phyloP scores from a whole-genome alignment of 2,797 vertebrate genomes.

The Enteromius radiatus region DNA sequence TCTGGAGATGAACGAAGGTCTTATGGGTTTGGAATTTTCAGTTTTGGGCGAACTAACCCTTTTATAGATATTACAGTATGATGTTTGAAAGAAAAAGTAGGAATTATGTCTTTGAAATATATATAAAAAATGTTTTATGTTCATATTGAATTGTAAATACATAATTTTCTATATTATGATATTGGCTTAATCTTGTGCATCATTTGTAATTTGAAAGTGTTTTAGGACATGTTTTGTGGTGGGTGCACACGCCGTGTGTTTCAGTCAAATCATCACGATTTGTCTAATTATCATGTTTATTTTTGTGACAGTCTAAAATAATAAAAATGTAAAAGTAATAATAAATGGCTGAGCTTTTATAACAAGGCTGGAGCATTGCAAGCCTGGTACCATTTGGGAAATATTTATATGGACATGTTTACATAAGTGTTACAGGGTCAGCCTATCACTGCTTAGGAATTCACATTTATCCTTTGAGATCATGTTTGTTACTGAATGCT shows the following conservation, averaged over 20 bases:
- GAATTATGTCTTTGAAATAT: constrained; percentile 46
- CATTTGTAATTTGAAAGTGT: background rate
- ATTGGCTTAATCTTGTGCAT: background rate
- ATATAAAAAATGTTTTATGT: background rate
- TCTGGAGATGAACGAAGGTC: too few species aligned
- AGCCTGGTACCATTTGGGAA: background rate
- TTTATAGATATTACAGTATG: background rate
- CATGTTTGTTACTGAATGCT: background rate
- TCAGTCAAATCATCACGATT: background rate
- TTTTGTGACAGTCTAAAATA: background rate
- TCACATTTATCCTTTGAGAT: background rate
- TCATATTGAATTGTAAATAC: background rate
- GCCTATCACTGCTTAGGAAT: background rate
- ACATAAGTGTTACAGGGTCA: background rate
- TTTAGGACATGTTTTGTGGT: background rate
- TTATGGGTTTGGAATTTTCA: too few species aligned
- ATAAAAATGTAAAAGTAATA: background rate
- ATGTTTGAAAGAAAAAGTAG: background rate
- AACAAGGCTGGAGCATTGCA: background rate
- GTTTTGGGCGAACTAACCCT: too few species aligned
- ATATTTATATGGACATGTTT: background rate
- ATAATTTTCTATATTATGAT: background rate
- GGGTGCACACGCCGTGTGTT: background rate
- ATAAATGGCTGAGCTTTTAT: background rate
- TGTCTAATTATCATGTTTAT: background rate